Base-by-base conservation (phyloP, 2,113 vertebrate genomes). In the Podiceps cristatus region DNA sequence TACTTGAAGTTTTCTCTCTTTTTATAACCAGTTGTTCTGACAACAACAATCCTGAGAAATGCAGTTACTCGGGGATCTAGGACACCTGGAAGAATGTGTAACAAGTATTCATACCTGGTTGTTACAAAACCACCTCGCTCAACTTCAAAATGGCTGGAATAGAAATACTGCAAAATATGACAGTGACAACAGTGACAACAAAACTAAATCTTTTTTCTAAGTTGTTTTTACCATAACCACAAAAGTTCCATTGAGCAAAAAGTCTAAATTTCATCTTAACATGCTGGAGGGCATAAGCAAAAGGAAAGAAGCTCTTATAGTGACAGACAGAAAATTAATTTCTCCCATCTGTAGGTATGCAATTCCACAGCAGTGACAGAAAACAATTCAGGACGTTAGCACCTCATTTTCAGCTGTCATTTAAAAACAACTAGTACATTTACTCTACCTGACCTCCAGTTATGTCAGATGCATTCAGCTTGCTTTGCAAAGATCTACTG, bases 381-480 rank as follows among this genome's bases (percentile, higher is more conserved):
- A 90, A 93, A 73, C 29, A 68, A 91, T 79, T 90, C 49, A 60
- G 9, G 1, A 82, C 60, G 58, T 79, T 96, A 82, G 62, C 52
- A 62, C 58, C 52, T 90, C 53, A 28, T 96, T 97, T 96, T 88
- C 90, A 93, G 60, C 64, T 93, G 69, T 62, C 80, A 64, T 79
- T 85, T 95, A 42, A 75, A 82, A 90, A 33, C 52, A 91, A 25
- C 6, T 58, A 59, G 59, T 74, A 58, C 63, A 29, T 96, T 96
- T 93, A 79, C 22, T 95, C 19, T 80, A 88, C 85, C 88, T 97
- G 75, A 77, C 23, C 47, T 44, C 28, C n/a, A 73, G 25, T 55
- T 92, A 69, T 33, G 56, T 55, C 78, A 83, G 59, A 83, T 58
- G 37, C 20, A 83, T 80, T 83, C 72, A 88, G 58, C n/a, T 73